A percentile compares a stretch with the other conserved stretches of the same genome.
Evolutionary conservation across 2,888 invertebrate genomes (phyloP).

Genomic region (Conus canariensis): DNA sequence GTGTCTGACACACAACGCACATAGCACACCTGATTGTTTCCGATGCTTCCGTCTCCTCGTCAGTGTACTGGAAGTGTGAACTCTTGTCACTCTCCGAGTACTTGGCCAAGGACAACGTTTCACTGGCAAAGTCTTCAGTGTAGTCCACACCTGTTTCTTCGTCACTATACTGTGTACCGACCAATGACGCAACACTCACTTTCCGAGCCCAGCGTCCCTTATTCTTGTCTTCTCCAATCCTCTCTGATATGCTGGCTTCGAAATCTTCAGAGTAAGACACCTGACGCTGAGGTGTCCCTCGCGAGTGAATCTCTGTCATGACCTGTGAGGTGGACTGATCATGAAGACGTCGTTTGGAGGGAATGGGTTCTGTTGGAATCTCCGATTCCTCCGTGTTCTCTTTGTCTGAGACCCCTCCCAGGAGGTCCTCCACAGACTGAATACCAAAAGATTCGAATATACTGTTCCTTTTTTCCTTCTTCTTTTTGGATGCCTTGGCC

Average conservation of each 20-base stretch:
- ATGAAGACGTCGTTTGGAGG: constrained; percentile 45
- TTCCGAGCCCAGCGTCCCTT: constrained; percentile 46
- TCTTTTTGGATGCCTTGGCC: constrained; percentile 20
- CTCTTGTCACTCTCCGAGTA: constrained; percentile 32
- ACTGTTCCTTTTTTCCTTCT: constrained; percentile 34
- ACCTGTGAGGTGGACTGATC: constrained; percentile 59
- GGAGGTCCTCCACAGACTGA: constrained; percentile 73
- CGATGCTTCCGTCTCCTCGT: constrained; percentile 24
- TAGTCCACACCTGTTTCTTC: constrained; percentile 55
- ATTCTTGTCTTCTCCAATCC: constrained; percentile 55
- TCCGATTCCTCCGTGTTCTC: constrained; percentile 66
- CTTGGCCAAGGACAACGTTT: constrained; percentile 47
- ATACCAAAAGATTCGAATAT: constrained; percentile 69
- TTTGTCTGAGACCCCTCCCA: constrained; percentile 56
- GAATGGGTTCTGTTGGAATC: constrained; percentile 60
- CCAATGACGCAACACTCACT: constrained; percentile 56
- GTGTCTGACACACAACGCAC: too few species aligned
- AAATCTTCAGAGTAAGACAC: constrained; percentile 70
- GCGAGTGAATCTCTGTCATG: constrained; percentile 57
- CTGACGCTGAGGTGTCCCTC: constrained; percentile 27
- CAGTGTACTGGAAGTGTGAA: constrained; percentile 40
- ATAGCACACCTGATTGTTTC: constrained; percentile 7
- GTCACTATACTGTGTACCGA: constrained; percentile 56
- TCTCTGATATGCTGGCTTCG: constrained; percentile 65
- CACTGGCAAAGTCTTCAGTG: constrained; percentile 57